These are phyloP conservation scores for Biston betularia DNA, from an alignment of 2,888 invertebrate genomes.

Conservation along the genomic window DNA sequence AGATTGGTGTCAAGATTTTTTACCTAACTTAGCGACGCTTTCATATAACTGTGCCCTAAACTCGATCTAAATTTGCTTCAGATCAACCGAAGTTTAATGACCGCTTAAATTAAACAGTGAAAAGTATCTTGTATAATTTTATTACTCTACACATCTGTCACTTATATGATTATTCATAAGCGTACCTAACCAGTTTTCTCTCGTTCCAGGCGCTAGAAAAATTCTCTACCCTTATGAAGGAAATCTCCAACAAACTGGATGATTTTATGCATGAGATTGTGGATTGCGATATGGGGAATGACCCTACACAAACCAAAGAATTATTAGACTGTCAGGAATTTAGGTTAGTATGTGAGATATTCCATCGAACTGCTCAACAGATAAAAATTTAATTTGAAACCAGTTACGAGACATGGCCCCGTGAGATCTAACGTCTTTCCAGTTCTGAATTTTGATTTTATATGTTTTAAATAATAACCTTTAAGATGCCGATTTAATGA, in stretches of 20 bases:
- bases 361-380: slow-evolving; percentile 15
- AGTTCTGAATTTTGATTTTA: not conserved
- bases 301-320: slow-evolving; percentile 95
- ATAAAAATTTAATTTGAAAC: slow-evolving; percentile 14
- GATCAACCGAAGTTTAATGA: slow-evolving; percentile 14
- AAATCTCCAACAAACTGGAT: slow-evolving; percentile 94
- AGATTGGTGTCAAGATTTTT: slow-evolving; percentile 16
- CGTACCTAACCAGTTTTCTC: slow-evolving; percentile 8
- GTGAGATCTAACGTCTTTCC: slow-evolving; percentile 26
- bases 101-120: slow-evolving; percentile 14
- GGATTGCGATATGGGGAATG: slow-evolving; percentile 97
- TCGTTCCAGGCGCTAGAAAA: slow-evolving; percentile 94
- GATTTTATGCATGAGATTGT: slow-evolving; percentile 95
- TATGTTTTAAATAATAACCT: not conserved
- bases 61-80: slow-evolving; percentile 1
- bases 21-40: slow-evolving; percentile 18
- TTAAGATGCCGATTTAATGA: not conserved
- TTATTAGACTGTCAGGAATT: slow-evolving; percentile 93
- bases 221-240: slow-evolving; percentile 96
- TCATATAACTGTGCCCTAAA: slow-evolving; percentile 13
- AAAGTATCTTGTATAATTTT: slow-evolving; percentile 20
- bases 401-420: slow-evolving; percentile 21
- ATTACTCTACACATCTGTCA: not conserved
- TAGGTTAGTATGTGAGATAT: slow-evolving; percentile 72
- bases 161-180: slow-evolving; percentile 12